Evolutionary conservation across 2,113 vertebrate species (phyloP), one percentile per base, ranked within the genome.

Genomic region (Girardinichthys multiradiatus): DNA sequence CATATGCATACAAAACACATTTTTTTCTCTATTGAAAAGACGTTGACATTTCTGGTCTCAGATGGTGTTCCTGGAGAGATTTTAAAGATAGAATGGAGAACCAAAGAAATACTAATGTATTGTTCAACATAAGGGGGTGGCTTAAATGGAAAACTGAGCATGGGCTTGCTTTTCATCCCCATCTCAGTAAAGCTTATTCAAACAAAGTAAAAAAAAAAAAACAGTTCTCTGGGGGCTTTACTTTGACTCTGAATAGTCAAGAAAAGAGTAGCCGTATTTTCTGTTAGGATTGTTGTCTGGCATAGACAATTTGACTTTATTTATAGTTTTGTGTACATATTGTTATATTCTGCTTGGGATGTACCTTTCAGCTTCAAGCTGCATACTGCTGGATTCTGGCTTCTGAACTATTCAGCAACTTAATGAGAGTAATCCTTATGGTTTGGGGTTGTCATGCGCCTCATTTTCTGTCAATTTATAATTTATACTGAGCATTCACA

Each of bases 231-330:
- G 33, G 58, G 73, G 70, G 72, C 67, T 74, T 72, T 57, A 72
- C 67, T 78, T 74, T 59, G n/a, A 67, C 35, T 67, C 57, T 27
- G 70, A 42, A 77, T 64, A 69, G 62, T 68, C 66, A 81, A 39
- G 26, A 48, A 33, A 17, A 65, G 33, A 31, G 21, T 65, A 62
- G 37, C 9, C 5, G 4, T 42, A 21, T 82, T 71, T 57, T 69
- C 66, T 33, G 35, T 39, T 60, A 24, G 57, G 37, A 31, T 21
- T 42, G 21, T 33, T 60, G 63, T 68, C 51, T 12, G 29, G 39
- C 68, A 77, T 29, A 37, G 29, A 57, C 8, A 3, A 30, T 48
- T 29, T 45, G 66, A 60, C 17, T 45, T 70, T 51, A 73, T 67
- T 70, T 65, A 69, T n/a, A 51, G 7, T n/a, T 62, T 61, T 35